Conservation (phyloP, 1,140 invertebrate species). For the Lanistes nyassanus region DNA sequence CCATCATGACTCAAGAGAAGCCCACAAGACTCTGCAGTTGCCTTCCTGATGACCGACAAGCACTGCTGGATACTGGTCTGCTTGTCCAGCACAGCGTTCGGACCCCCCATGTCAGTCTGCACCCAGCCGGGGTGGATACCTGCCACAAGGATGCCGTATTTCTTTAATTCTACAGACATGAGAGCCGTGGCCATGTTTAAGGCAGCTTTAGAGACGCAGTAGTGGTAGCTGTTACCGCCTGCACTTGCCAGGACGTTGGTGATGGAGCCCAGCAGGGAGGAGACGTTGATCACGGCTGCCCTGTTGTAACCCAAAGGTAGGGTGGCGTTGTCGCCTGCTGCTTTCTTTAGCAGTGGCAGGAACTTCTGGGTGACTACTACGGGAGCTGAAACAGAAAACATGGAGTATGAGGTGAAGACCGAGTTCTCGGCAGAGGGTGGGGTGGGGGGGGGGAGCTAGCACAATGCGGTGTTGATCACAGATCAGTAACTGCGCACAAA, state of each 20-base stretch:
- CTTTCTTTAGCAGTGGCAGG: slow-evolving; percentile 6
- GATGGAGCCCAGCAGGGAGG: not conserved
- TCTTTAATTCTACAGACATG: slow-evolving; percentile 82
- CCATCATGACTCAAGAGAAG: slow-evolving; percentile 3
- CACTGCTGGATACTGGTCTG: not conserved
- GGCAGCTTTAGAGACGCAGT: slow-evolving; percentile 71
- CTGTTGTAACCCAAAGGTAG: not conserved
- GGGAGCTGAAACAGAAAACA: not conserved
- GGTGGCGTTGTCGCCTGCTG: not conserved
- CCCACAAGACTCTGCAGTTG: not conserved
- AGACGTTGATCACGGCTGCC: slow-evolving; percentile 8
- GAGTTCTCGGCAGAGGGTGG: no score
- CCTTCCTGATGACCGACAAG: not conserved
- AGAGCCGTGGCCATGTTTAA: slow-evolving; percentile 88
- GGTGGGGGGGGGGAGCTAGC: no score
- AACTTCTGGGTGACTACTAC: slow-evolving; percentile 12
- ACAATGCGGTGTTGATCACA: no score
- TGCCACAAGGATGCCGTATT: slow-evolving; percentile 79
- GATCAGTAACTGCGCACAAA: no score
- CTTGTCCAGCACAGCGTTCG: slow-evolving; percentile 70
- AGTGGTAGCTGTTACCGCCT: slow-evolving; percentile 16
- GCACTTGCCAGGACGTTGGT: not conserved
- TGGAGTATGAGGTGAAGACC: no score
- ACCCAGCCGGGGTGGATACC: slow-evolving; percentile 92
- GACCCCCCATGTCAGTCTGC: slow-evolving; percentile 87